Percentiles rank a stretch among this genome's conserved stretches.
phyloP scores from a whole-genome alignment of 2,113 vertebrate species.

The Brachyistius frenatus region DNA sequence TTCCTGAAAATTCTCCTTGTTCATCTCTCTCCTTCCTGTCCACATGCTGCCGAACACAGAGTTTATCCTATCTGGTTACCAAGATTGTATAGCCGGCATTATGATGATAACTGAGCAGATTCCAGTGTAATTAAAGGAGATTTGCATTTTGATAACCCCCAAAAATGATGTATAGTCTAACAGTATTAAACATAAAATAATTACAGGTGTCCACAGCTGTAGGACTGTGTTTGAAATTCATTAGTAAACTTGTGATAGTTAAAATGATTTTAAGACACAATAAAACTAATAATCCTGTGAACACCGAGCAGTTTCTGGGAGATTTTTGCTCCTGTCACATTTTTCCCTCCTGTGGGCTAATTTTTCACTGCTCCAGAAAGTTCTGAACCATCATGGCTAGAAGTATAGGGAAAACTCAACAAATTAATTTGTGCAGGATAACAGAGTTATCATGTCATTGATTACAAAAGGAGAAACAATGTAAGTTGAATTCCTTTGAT shows the following conservation, averaged over 20 bases:
- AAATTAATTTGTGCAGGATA: too few relatives aligned
- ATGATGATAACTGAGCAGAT: slow-evolving; percentile 27
- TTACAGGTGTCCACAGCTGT: slow-evolving; percentile 1
- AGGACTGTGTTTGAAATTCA: neutral
- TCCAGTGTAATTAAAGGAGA: slow-evolving; percentile 10
- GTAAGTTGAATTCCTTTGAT: too few relatives aligned
- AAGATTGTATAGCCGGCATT: slow-evolving; percentile 22
- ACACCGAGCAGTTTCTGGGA: too few relatives aligned
- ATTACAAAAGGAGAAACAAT: too few relatives aligned
- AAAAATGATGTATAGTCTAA: neutral
- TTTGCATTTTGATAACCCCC: slow-evolving; percentile 6
- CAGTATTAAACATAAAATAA: neutral
- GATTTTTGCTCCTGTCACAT: too few relatives aligned
- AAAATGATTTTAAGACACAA: neutral
- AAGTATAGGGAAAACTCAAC: too few relatives aligned
- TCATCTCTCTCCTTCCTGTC: slow-evolving; percentile 1
- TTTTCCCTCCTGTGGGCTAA: too few relatives aligned
- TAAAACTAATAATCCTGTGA: neutral
- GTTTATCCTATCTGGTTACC: slow-evolving; percentile 10
- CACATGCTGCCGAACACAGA: slow-evolving; percentile 3
- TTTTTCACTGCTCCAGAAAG: too few relatives aligned
- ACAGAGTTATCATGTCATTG: too few relatives aligned
- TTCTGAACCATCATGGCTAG: too few relatives aligned
- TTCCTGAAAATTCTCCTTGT: neutral
- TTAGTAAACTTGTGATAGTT: neutral